A percentile compares a stretch with the other conserved stretches of the same genome.
Conservation (phyloP, 1,140 invertebrate species). For the Lordiphosa mommai region DNA sequence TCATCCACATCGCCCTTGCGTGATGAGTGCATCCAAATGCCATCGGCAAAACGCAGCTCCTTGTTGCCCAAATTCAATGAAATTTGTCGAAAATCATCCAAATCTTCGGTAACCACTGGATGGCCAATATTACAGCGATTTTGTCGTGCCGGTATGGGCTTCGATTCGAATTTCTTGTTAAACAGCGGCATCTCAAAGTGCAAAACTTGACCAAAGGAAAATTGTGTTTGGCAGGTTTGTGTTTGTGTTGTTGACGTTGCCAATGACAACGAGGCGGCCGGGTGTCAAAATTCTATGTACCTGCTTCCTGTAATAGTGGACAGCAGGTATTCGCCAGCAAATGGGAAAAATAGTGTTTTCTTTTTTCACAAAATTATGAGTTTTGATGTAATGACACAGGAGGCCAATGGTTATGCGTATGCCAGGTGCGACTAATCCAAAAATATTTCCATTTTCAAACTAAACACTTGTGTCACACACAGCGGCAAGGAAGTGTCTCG, state of each 20-base stretch:
- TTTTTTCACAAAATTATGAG: background rate
- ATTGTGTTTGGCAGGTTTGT: background rate
- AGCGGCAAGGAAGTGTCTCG: slow-evolving; percentile 22
- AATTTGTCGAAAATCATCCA: slow-evolving; percentile 66
- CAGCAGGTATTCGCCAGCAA: slow-evolving; percentile 17
- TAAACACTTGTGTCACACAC: background rate
- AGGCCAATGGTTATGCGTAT: slow-evolving; percentile 17
- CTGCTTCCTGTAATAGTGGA: slow-evolving; percentile 17
- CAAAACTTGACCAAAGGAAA: slow-evolving; percentile 12
- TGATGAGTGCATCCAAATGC: slow-evolving; percentile 71
- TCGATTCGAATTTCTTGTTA: slow-evolving; percentile 75
- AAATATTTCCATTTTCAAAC: background rate
- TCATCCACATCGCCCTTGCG: slow-evolving; percentile 69
- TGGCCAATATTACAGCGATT: slow-evolving; percentile 62
- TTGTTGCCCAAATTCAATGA: slow-evolving; percentile 70
- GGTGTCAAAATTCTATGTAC: slow-evolving; percentile 7
- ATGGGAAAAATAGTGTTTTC: background rate
- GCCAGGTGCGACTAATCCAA: slow-evolving; percentile 20
- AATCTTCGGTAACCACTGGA: slow-evolving; percentile 58
- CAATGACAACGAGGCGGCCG: slow-evolving; percentile 46
- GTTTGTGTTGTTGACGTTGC: slow-evolving; percentile 29
- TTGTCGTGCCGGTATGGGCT: slow-evolving; percentile 58
- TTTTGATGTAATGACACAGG: slow-evolving; percentile 36
- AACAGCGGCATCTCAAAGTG: slow-evolving; percentile 62
- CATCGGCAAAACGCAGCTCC: slow-evolving; percentile 71